phyloP scores from a whole-genome alignment of 2,797 vertebrate species.

The Melanotaenia pygmaea region DNA sequence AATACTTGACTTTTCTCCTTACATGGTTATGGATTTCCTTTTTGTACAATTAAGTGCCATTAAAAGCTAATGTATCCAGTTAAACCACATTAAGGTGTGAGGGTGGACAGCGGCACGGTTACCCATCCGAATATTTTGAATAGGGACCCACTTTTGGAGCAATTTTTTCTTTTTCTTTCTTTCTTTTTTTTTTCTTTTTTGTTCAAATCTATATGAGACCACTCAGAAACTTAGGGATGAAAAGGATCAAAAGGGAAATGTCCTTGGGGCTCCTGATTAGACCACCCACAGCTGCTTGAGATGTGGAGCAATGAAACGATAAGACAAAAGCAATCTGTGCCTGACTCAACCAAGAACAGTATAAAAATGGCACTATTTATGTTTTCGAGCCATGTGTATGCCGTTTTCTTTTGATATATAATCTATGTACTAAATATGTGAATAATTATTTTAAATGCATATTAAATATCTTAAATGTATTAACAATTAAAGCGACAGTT shows the following conservation, averaged over 20 bases:
- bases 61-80: slow-evolving; percentile 85
- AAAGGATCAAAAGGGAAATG: slow-evolving; percentile 65
- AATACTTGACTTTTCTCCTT: slow-evolving; percentile 89
- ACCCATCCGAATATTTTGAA: slow-evolving; percentile 53
- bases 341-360: slow-evolving; percentile 11
- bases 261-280: slow-evolving; percentile 51
- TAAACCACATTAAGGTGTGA: slow-evolving; percentile 79
- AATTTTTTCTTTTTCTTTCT: slow-evolving; percentile 30
- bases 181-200: background rate
- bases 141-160: slow-evolving; percentile 44
- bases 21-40: slow-evolving; percentile 87
- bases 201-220: slow-evolving; percentile 66
- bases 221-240: slow-evolving; percentile 66
- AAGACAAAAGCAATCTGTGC: slow-evolving; percentile 45
- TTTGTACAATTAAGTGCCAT: slow-evolving; percentile 86
- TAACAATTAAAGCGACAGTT: background rate
- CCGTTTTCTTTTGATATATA: background rate
- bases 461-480: background rate
- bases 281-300: slow-evolving; percentile 64
- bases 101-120: slow-evolving; percentile 66
- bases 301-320: slow-evolving; percentile 41
- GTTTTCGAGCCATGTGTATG: slow-evolving; percentile 8
- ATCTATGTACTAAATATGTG: background rate
- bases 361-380: background rate
- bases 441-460: background rate